phyloP scores from a whole-genome alignment of 1,140 invertebrate species.

The Drosophila nebulosa region DNA sequence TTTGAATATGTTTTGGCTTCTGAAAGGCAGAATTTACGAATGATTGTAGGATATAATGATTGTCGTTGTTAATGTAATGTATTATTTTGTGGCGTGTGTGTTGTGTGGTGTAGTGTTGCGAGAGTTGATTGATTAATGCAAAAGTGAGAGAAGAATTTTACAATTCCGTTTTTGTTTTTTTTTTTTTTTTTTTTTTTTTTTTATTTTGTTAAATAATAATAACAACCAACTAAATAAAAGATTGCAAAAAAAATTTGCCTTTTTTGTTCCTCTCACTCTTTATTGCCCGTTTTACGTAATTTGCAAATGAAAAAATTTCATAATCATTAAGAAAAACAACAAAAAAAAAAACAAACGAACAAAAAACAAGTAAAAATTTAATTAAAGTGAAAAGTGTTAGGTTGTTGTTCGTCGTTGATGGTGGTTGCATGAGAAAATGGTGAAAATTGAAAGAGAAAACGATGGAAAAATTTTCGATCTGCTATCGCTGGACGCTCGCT shows the following conservation, averaged over 20 bases:
- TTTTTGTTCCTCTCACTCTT: background rate
- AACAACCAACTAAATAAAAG: background rate
- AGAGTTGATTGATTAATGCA: background rate
- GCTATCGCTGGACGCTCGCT: background rate
- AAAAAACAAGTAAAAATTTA: background rate
- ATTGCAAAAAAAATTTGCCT: background rate
- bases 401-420: background rate
- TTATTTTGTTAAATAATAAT: background rate
- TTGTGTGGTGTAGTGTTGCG: background rate
- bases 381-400: background rate
- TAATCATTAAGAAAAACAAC: background rate
- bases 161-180: background rate
- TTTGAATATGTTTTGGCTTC: too few species aligned
- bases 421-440: background rate
- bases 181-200: background rate
- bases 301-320: background rate
- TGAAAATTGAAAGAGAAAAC: constrained; percentile 2
- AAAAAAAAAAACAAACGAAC: background rate
- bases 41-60: background rate
- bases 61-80: too few species aligned
- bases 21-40: too few species aligned
- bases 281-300: background rate
- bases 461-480: background rate
- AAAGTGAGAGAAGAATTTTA: background rate
- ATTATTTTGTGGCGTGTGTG: too few species aligned